Conservation (phyloP, 2,888 invertebrate species). For the Orthosia cruda region DNA sequence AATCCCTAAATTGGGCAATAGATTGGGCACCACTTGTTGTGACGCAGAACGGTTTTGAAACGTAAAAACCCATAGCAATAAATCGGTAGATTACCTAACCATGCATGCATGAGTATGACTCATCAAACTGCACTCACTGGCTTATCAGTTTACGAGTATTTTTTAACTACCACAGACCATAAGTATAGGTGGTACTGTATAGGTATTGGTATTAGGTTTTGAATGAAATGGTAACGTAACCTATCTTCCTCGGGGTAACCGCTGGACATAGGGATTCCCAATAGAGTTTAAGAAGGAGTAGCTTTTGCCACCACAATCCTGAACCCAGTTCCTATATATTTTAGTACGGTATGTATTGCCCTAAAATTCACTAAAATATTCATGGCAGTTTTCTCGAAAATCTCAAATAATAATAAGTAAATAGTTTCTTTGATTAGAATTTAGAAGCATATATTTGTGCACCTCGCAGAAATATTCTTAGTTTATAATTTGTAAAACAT, state of each 20-base stretch:
- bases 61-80: constrained; percentile 49
- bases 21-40: background rate
- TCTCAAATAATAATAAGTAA: no score
- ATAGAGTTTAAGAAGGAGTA: background rate
- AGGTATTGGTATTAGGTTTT: background rate
- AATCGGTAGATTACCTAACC: constrained; percentile 29
- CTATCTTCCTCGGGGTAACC: background rate
- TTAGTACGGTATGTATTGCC: no score
- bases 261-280: background rate
- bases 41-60: constrained; percentile 44
- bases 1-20: constrained; percentile 51
- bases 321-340: no score
- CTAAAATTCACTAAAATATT: background rate
- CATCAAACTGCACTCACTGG: constrained; percentile 20
- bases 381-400: no score
- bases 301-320: background rate
- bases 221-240: no score
- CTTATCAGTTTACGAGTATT: constrained; percentile 41
- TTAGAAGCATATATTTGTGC: no score
- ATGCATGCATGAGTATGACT: constrained; percentile 34
- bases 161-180: constrained; percentile 1
- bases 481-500: background rate
- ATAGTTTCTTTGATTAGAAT: background rate
- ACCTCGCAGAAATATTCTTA: background rate
- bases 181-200: background rate